Base-by-base conservation (phyloP, 2,888 invertebrate species). In the Napeogenes sylphis region DNA sequence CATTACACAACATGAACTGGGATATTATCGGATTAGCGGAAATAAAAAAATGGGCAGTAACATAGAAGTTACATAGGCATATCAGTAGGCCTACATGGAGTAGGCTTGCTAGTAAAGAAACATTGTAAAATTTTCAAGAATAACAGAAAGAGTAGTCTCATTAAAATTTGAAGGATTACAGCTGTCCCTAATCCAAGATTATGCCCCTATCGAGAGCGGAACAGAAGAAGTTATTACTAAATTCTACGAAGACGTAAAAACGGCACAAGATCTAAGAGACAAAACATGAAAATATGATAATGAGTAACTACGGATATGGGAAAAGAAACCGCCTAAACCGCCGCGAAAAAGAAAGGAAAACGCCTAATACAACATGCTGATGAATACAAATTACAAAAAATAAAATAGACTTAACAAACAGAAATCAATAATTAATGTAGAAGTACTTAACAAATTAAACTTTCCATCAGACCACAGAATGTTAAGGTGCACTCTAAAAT, bases 161-260 rank as follows among this genome's bases (percentile, higher is more conserved):
- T 3, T 3, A n/a, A n/a, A n/a, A n/a, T n/a, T n/a, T n/a, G n/a
- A n/a, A n/a, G n/a, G n/a, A n/a, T n/a, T n/a, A 10, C 1, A 14
- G 0, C 45, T 64, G 10, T 54, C 61, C 10, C 64, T 73, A 13
- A 67, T 71, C 6, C 71, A 72, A 62, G 62, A 56, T 1, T 68
- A 72, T 21, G 13, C 73, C 72, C 73, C 72, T 0, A 74, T 70
- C 1, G 63, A 64, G 32, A 56, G 33, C 21, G 56, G 72, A 53
- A 55, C 21, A 0, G 58, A 70, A 30, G 42, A 64, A 42, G 63
- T 62, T 32, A 58, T 72, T 1, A 33, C 64, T 2, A 13, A 32
- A 5, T 70, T 72, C 35, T 74, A 74, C 45, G 13, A 61, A 8
- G 56, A 56, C 1, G 3, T 74, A 32, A 46, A 66, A 32, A 53